Evolutionary conservation across 92 coral and sea anemone species (phyloP).

Genomic region (Anthopleura xanthogrammica): DNA sequence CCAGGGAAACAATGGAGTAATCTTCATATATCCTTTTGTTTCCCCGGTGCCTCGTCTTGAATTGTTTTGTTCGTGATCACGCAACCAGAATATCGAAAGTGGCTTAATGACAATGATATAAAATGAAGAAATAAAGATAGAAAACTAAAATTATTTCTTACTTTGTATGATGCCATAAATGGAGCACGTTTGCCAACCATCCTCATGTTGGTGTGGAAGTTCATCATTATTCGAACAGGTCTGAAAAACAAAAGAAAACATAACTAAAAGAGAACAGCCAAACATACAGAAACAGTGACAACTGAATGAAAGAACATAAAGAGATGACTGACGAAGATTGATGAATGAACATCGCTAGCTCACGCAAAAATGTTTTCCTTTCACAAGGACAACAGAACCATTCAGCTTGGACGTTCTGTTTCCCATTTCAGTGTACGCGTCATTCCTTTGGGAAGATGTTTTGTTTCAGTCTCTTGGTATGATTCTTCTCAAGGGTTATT

Average conservation of each 20-base stretch:
- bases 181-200: conserved; percentile 82
- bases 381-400: too few species aligned
- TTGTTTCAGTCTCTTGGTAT: too few species aligned
- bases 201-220: conserved; percentile 85
- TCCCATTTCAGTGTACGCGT: too few species aligned
- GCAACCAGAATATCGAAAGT: too few species aligned
- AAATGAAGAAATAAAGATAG: background rate
- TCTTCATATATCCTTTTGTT: too few species aligned
- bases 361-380: too few species aligned
- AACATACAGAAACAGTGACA: background rate
- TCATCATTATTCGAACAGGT: conserved; percentile 80
- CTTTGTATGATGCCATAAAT: conserved; percentile 77
- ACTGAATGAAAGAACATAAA: background rate
- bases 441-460: too few species aligned
- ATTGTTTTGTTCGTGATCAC: too few species aligned
- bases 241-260: conserved; percentile 27
- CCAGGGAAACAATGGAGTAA: too few species aligned
- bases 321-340: background rate
- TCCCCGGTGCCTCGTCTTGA: too few species aligned
- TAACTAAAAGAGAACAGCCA: background rate
- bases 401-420: too few species aligned
- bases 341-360: background rate
- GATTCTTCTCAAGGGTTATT: too few species aligned
- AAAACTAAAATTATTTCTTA: conserved; percentile 5
- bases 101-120: background rate